These are phyloP conservation scores for Andrena praecox DNA, from an alignment of 2,888 invertebrate species.

Conservation along the genomic window DNA sequence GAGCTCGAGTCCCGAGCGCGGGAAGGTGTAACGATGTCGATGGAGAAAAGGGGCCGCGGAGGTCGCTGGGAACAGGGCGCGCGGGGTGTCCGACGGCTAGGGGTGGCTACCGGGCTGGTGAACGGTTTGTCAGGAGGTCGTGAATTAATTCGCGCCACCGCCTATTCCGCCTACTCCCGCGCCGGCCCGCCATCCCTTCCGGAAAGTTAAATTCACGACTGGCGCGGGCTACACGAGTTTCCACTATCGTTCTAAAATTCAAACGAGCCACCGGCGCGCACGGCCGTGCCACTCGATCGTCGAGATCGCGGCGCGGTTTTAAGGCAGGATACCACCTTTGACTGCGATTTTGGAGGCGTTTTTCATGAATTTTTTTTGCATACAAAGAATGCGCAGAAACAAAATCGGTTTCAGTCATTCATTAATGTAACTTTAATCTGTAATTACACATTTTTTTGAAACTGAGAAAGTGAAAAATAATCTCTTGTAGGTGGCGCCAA, in stretches of 20 bases:
- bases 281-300: slow-evolving; percentile 66
- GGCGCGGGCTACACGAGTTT: slow-evolving; percentile 75
- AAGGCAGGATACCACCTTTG: no score
- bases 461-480: no score
- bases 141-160: slow-evolving; percentile 73
- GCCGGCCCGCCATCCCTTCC: slow-evolving; percentile 26
- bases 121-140: slow-evolving; percentile 72
- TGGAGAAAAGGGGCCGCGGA: not conserved
- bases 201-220: slow-evolving; percentile 75
- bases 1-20: not conserved
- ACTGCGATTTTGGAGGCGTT: no score
- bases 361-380: no score
- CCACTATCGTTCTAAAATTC: slow-evolving; percentile 77
- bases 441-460: no score
- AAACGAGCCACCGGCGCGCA: slow-evolving; percentile 69
- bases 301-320: slow-evolving; percentile 67
- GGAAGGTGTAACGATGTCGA: slow-evolving; percentile 2
- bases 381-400: no score
- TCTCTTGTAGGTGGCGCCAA: no score
- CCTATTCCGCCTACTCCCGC: slow-evolving; percentile 27
- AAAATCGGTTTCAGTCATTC: no score
- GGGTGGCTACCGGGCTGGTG: slow-evolving; percentile 37
- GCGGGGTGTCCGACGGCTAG: not conserved
- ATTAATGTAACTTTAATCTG: no score
- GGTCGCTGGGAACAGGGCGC: not conserved